phyloP scores from a whole-genome alignment of 64 coral and sea anemone species.

The Montipora capricornis region DNA sequence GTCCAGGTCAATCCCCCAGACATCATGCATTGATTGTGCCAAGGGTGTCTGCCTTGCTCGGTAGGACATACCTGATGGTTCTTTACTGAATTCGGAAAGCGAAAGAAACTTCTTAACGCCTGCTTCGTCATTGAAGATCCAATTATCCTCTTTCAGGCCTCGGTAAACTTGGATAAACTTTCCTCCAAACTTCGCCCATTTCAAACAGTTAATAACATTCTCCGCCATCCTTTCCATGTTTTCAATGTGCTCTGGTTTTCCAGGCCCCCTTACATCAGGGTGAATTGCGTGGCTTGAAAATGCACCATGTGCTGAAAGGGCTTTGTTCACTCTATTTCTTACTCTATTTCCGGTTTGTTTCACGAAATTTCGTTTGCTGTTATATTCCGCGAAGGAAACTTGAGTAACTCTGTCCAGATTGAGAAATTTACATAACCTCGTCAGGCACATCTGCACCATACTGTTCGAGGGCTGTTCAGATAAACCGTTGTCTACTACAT shows the following conservation, averaged over 20 bases:
- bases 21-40: slow-evolving; percentile 13
- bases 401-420: slow-evolving; percentile 45
- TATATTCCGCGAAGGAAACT: slow-evolving; percentile 70
- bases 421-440: slow-evolving; percentile 32
- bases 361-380: slow-evolving; percentile 71
- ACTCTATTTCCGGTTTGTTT: too few species aligned
- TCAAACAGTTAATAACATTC: slow-evolving; percentile 51
- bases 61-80: slow-evolving; percentile 39
- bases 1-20: slow-evolving; percentile 41
- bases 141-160: slow-evolving; percentile 47
- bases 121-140: slow-evolving; percentile 61
- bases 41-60: slow-evolving; percentile 32
- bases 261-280: neutral
- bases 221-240: slow-evolving; percentile 71
- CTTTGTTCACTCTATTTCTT: slow-evolving; percentile 9
- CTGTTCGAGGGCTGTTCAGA: slow-evolving; percentile 54
- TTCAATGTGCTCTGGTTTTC: slow-evolving; percentile 32
- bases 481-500: slow-evolving; percentile 52
- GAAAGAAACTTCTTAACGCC: slow-evolving; percentile 20
- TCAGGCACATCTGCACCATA: slow-evolving; percentile 49
- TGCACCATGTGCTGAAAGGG: slow-evolving; percentile 56
- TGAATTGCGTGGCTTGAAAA: slow-evolving; percentile 58
- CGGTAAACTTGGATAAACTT: slow-evolving; percentile 21
- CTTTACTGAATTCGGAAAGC: slow-evolving; percentile 55
- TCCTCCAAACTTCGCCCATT: slow-evolving; percentile 46